Conservation (phyloP, 2,113 vertebrate species). For the Thryonomys swinderianus region DNA sequence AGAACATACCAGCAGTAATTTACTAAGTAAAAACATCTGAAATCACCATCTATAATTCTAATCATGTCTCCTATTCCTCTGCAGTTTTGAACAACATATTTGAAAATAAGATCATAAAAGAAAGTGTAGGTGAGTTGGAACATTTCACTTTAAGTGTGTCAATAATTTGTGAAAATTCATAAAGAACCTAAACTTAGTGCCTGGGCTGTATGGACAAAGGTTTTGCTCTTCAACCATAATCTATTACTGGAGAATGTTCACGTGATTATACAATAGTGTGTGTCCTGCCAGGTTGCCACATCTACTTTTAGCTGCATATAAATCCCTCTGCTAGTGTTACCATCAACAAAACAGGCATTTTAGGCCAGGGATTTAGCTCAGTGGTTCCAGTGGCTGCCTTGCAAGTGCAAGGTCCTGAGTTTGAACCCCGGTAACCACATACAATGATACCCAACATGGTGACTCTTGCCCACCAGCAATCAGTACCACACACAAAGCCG, state of each 20-base stretch:
- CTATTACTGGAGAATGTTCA: background rate
- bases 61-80: background rate
- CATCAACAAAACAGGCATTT: background rate
- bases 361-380: too few species aligned
- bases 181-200: background rate
- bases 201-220: background rate
- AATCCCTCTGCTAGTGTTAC: background rate
- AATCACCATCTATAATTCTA: background rate
- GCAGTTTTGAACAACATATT: background rate
- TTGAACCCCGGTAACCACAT: too few species aligned
- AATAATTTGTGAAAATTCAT: background rate
- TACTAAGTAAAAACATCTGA: background rate
- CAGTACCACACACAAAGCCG: too few species aligned
- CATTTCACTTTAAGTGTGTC: background rate
- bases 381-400: too few species aligned
- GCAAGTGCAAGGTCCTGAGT: too few species aligned
- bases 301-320: slow-evolving; percentile 33
- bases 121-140: background rate
- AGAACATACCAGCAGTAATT: background rate
- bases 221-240: slow-evolving; percentile 22
- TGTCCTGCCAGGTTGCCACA: slow-evolving; percentile 40
- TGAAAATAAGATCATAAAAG: background rate
- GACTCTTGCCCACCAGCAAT: too few species aligned
- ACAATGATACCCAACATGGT: too few species aligned
- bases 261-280: background rate